phyloP scores from a whole-genome alignment of 2,888 invertebrate species.

The Dione juno region DNA sequence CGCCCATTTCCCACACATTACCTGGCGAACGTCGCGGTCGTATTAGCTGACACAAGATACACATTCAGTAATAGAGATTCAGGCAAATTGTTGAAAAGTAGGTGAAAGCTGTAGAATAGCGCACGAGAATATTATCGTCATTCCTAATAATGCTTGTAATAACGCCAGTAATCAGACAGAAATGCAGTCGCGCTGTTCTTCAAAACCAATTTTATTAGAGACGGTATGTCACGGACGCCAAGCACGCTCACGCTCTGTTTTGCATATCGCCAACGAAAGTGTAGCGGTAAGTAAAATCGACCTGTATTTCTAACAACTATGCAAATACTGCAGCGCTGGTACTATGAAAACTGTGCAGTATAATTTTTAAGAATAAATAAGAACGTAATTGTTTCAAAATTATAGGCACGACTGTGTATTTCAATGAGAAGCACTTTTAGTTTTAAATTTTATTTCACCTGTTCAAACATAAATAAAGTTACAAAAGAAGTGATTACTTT shows the following conservation, averaged over 20 bases:
- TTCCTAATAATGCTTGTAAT: constrained; percentile 60
- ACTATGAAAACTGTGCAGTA: constrained; percentile 42
- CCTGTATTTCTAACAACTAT: constrained; percentile 58
- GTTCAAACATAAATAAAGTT: constrained; percentile 14
- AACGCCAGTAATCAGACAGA: constrained; percentile 59
- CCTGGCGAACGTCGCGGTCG: constrained; percentile 61
- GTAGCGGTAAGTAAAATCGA: constrained; percentile 65
- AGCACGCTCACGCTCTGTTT: constrained; percentile 74
- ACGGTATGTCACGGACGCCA: constrained; percentile 54
- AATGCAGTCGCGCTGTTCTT: constrained; percentile 52
- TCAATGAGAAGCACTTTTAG: constrained; percentile 6
- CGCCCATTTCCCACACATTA: constrained; percentile 76
- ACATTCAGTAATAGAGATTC: constrained; percentile 55
- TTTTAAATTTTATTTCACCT: constrained; percentile 4
- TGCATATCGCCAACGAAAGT: constrained; percentile 78
- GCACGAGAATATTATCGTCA: constrained; percentile 58
- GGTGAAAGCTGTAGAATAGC: constrained; percentile 65
- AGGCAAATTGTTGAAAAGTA: constrained; percentile 63
- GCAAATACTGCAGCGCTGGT: constrained; percentile 42
- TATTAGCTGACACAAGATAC: constrained; percentile 55
- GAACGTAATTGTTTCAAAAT: constrained; percentile 19
- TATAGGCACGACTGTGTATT: constrained; percentile 13
- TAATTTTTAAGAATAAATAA: constrained; percentile 29
- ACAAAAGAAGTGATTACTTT: constrained; percentile 18
- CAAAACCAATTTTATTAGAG: constrained; percentile 49